phyloP scores from a whole-genome alignment of 2,113 vertebrate species.

The Euleptes europaea region DNA sequence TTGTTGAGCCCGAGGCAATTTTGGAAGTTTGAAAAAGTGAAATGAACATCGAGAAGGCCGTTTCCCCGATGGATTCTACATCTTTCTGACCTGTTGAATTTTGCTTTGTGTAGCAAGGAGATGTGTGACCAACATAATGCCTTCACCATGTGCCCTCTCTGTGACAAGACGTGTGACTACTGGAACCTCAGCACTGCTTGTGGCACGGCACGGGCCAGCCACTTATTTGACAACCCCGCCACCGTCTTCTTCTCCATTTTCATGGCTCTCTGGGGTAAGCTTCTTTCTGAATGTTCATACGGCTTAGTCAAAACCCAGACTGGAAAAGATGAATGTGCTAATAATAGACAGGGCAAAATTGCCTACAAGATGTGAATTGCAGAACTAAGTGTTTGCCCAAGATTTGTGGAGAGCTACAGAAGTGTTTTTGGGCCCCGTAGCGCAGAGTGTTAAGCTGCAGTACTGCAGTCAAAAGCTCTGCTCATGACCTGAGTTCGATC shows the following conservation, averaged over 20 bases:
- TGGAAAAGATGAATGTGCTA: rapidly evolving
- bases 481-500: too few species aligned
- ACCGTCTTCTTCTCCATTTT: conserved; percentile 97
- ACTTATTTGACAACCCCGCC: conserved; percentile 97
- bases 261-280: conserved; percentile 98
- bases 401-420: neutral
- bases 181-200: conserved; percentile 96
- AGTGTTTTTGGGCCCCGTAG: too few species aligned
- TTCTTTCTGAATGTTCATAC: neutral
- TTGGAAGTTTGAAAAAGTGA: neutral
- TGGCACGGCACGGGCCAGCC: conserved; percentile 88
- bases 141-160: conserved; percentile 98
- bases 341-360: neutral
- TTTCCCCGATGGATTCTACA: neutral
- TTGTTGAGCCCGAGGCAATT: too few species aligned
- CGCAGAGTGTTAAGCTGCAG: too few species aligned
- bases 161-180: conserved; percentile 92
- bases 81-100: conserved; percentile 1
- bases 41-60: neutral
- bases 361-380: neutral
- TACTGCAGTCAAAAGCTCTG: too few species aligned
- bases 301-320: neutral
- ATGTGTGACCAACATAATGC: conserved; percentile 90
- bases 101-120: conserved; percentile 82
- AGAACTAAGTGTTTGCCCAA: neutral